Percentiles rank a stretch among this genome's conserved stretches.
These are phyloP conservation scores for Gracilinanus agilis DNA, from an alignment of 2,113 vertebrate species.

Conservation along the genomic window DNA sequence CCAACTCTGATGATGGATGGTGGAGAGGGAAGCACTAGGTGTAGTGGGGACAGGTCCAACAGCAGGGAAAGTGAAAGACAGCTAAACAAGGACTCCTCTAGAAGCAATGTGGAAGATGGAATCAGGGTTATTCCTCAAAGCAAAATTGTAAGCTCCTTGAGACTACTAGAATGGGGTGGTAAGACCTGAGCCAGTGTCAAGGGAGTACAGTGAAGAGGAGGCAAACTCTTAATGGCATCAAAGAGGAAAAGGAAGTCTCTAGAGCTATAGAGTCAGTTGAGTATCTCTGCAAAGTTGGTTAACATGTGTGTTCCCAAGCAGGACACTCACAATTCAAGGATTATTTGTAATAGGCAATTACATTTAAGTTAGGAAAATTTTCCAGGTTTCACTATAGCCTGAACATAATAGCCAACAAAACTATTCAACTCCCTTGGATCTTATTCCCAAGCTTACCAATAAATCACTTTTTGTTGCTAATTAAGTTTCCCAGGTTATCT, in stretches of 20 bases:
- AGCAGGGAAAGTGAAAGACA: not conserved
- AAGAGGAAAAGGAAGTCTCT: not conserved
- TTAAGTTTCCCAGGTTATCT: not conserved
- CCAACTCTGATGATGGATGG: not conserved
- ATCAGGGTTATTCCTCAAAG: not conserved
- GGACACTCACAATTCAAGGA: not conserved
- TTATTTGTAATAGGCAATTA: not conserved
- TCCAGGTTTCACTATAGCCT: not conserved
- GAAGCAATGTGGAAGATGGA: not conserved
- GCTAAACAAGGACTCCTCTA: not conserved
- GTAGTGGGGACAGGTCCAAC: not conserved
- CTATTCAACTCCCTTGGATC: not conserved
- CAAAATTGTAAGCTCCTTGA: not conserved
- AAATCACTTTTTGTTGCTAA: not conserved
- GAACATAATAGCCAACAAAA: not conserved
- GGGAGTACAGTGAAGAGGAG: not conserved
- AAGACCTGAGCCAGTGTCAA: not conserved
- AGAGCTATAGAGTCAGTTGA: not conserved
- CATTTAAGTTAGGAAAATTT: not conserved
- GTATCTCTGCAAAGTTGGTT: not conserved
- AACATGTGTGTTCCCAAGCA: not conserved
- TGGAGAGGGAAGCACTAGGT: not conserved
- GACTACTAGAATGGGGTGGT: not conserved
- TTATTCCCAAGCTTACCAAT: not conserved
- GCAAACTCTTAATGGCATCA: not conserved